phyloP scores from a whole-genome alignment of 2,888 invertebrate genomes.

The Rotaria sp. region DNA sequence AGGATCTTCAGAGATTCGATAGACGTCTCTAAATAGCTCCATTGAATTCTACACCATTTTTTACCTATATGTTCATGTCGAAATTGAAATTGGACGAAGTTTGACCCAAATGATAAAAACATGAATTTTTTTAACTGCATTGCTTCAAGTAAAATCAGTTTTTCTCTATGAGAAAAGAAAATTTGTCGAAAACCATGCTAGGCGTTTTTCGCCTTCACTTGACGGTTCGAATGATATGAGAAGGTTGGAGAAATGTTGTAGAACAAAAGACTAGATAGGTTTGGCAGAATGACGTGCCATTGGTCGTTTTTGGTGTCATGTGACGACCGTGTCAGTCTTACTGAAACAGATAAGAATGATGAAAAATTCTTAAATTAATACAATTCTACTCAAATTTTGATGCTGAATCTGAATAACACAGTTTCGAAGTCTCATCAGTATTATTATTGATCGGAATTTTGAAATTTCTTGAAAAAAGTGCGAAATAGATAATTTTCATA shows the following conservation, averaged over 20 bases:
- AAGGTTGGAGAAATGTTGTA: not conserved
- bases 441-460: not conserved
- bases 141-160: no score
- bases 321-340: not conserved
- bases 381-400: not conserved
- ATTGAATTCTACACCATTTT: no score
- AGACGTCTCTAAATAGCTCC: no score
- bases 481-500: no score
- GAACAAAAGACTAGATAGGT: not conserved
- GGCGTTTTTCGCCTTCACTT: not conserved
- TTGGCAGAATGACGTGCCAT: not conserved
- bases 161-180: no score
- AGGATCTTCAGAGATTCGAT: no score
- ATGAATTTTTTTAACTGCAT: no score
- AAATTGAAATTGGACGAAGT: no score
- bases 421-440: not conserved
- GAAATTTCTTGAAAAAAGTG: not conserved
- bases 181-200: no score
- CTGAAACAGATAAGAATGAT: not conserved
- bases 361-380: not conserved
- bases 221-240: not conserved
- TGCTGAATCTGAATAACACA: not conserved
- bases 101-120: no score
- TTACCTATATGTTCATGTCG: no score
- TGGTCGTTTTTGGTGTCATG: not conserved